Evolutionary conservation across 2,113 vertebrate genomes (phyloP), one percentile per base, ranked within the genome.

Genomic region (Gobio gobio): DNA sequence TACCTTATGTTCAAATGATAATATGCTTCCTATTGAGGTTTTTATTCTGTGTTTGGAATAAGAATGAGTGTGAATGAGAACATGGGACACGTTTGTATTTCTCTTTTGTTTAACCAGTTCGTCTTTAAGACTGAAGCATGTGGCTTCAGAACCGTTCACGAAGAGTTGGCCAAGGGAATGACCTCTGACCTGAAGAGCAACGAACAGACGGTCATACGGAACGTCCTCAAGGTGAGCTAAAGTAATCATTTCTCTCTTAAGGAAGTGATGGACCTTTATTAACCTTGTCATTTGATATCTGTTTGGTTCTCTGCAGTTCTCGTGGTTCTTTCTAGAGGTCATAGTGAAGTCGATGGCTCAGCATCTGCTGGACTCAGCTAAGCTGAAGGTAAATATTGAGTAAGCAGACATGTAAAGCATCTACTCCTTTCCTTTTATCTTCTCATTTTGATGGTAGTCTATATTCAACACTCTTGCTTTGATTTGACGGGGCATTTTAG

Each of bases 301-400:
- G 22, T 82, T 79, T 47, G 24, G 3, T 47, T 56, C 18, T 47
- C 78, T 72, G 43, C 91, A 99, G 98, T 97, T 98, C 90, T 98
- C 96, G 87, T 99, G 97, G 97, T 99, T 99, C 95, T 98, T 99
- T 95, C 96, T 98, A 92, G 96, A 97, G 86, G 94, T 99, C 88
- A 97, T 97, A 75, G 91, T 96, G 83, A 99, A 99, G 91, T 99
- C 98, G 86, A 97, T 98, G 97, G 98, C 97, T 7, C 98, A 99
- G 88, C 92, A 99, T 87, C 93, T 99, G 91, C 90, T 94, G 47
- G 96, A 98, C 75, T 94, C 93, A 76, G 95, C 96, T 63, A 97
- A 95, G 90, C 89, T 93, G 49, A 96, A 97, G 94, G 98, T 98
- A 94, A 91, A 86, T 18, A 40, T 10, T 10, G 33, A 40, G 33